These are phyloP conservation scores for Cheilosia urbana DNA, from an alignment of 2,888 invertebrate species.

Conservation along the genomic window DNA sequence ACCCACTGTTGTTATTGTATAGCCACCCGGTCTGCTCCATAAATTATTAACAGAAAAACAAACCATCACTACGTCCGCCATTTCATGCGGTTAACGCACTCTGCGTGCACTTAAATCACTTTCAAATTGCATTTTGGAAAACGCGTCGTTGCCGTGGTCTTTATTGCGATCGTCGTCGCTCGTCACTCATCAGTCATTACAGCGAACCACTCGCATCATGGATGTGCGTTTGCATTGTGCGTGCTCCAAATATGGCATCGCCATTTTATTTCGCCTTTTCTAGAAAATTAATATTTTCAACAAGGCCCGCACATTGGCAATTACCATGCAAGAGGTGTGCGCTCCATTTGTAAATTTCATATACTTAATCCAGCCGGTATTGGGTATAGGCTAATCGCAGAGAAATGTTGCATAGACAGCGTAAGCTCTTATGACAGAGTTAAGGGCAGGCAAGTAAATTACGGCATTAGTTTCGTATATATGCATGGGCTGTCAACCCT, in stretches of 20 bases:
- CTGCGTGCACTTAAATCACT: constrained; percentile 53
- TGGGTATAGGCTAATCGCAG: constrained; percentile 41
- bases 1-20: constrained; percentile 49
- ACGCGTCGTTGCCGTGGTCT: constrained; percentile 17
- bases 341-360: constrained; percentile 62
- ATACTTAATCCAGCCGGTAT: constrained; percentile 57
- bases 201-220: constrained; percentile 27
- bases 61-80: constrained; percentile 9
- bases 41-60: constrained; percentile 14
- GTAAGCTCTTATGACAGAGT: constrained; percentile 64
- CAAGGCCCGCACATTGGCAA: not conserved
- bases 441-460: constrained; percentile 62
- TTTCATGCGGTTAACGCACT: constrained; percentile 61
- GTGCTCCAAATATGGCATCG: constrained; percentile 56
- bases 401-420: constrained; percentile 24
- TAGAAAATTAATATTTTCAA: constrained; percentile 68
- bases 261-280: constrained; percentile 49
- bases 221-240: constrained; percentile 23
- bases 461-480: constrained; percentile 35
- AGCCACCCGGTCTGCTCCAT: not conserved
- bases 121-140: constrained; percentile 65
- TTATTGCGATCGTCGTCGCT: constrained; percentile 4
- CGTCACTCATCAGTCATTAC: not conserved
- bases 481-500: constrained; percentile 23
- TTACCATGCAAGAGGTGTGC: constrained; percentile 60